These are phyloP conservation scores for Stenoptilia bipunctidactyla DNA, from an alignment of 2,888 invertebrate genomes.

Conservation along the genomic window DNA sequence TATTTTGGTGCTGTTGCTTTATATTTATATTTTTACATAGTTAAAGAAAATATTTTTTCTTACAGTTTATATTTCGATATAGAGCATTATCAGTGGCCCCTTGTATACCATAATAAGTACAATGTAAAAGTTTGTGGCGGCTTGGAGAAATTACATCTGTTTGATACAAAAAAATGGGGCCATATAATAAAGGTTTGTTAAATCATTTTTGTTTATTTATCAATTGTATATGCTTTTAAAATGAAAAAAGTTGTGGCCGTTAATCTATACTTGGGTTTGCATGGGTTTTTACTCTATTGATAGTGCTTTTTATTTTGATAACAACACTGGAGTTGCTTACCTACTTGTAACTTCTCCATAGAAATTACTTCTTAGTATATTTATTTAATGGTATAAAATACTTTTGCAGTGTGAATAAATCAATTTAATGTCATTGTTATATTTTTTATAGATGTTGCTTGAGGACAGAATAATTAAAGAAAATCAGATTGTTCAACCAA, in stretches of 20 bases:
- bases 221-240: background rate
- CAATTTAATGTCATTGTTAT: no score
- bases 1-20: background rate
- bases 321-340: no score
- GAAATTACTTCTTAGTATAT: no score
- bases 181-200: conserved; percentile 75
- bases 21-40: background rate
- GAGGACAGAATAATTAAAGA: conserved; percentile 73
- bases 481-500: conserved; percentile 75
- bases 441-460: conserved; percentile 70
- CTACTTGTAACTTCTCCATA: no score
- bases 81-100: conserved; percentile 76
- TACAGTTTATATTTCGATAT: conserved; percentile 66
- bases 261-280: conserved; percentile 7
- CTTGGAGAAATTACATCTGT: conserved; percentile 87
- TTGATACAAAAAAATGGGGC: conserved; percentile 90
- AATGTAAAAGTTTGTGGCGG: conserved; percentile 82
- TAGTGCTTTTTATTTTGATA: no score
- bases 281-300: conserved; percentile 12
- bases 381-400: no score
- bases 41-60: background rate
- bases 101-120: conserved; percentile 83
- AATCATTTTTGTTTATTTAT: background rate
- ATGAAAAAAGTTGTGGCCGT: background rate
- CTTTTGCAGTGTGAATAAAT: no score